Percentiles rank a stretch among this genome's conserved stretches.
Conservation (phyloP, 1,140 invertebrate genomes). For the Babylonia areolata region DNA sequence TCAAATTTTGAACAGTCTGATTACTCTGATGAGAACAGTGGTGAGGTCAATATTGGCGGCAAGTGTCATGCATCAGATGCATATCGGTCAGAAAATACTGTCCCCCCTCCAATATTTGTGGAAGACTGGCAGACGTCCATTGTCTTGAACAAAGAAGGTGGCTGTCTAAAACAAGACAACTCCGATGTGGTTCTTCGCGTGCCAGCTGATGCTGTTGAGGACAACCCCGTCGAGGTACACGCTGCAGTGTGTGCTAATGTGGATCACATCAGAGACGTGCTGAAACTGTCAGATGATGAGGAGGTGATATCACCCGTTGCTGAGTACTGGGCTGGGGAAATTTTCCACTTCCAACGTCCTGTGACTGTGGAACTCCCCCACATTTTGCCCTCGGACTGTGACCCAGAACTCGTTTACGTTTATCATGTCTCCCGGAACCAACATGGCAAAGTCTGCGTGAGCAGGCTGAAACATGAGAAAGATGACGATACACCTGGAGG, state of each 20-base stretch:
- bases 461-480: not conserved
- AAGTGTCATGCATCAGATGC: not conserved
- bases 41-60: not conserved
- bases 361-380: not conserved
- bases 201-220: not conserved
- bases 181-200: slow-evolving; percentile 20
- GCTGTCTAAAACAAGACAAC: not conserved
- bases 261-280: not conserved
- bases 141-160: not conserved
- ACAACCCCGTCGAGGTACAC: not conserved
- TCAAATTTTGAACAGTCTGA: not conserved
- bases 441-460: not conserved
- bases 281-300: slow-evolving; percentile 3
- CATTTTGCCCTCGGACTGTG: not conserved
- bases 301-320: not conserved
- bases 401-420: not conserved
- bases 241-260: slow-evolving; percentile 5
- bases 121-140: not conserved
- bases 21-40: not conserved
- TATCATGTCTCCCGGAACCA: not conserved
- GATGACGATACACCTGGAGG: too few relatives aligned
- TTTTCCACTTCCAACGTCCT: not conserved
- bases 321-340: slow-evolving; percentile 13
- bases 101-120: not conserved
- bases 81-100: not conserved